A percentile compares a stretch with the other conserved stretches of the same genome.
phyloP scores from a whole-genome alignment of 2,113 vertebrate species.

The Anthoscopus minutus region DNA sequence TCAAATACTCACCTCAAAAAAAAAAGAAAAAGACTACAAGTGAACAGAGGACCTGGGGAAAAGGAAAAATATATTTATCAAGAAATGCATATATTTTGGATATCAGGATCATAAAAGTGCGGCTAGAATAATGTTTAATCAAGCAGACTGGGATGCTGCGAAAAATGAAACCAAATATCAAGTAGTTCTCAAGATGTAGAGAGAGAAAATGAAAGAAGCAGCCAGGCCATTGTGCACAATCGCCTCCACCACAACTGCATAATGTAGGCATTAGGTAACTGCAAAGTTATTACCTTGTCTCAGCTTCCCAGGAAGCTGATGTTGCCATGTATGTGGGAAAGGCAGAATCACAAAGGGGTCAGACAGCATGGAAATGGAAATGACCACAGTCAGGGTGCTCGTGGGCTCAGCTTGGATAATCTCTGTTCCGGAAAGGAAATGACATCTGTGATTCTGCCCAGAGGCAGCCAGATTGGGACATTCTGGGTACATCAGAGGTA shows the following conservation, averaged over 20 bases:
- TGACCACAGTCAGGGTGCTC: rapidly evolving
- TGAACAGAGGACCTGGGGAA: background rate
- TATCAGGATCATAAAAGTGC: background rate
- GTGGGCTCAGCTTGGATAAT: background rate
- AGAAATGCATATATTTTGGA: background rate
- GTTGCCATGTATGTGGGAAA: background rate
- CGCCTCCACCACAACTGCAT: background rate
- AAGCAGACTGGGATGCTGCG: background rate
- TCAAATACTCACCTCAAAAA: background rate
- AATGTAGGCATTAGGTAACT: background rate
- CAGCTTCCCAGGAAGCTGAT: background rate
- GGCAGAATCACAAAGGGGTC: background rate
- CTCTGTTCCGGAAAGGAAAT: background rate
- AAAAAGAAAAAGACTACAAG: background rate
- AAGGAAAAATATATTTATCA: background rate
- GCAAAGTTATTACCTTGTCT: background rate
- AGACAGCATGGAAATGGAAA: background rate
- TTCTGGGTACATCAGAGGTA: background rate
- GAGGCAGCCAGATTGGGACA: background rate
- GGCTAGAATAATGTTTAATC: background rate
- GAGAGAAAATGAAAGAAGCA: background rate
- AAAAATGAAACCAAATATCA: background rate
- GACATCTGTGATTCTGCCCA: background rate
- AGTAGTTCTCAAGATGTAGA: background rate
- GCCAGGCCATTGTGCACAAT: background rate